A percentile compares a stretch with the other conserved stretches of the same genome.
These are phyloP conservation scores for Pampusana beccarii DNA, from an alignment of 2,113 vertebrate species.

Conservation along the genomic window DNA sequence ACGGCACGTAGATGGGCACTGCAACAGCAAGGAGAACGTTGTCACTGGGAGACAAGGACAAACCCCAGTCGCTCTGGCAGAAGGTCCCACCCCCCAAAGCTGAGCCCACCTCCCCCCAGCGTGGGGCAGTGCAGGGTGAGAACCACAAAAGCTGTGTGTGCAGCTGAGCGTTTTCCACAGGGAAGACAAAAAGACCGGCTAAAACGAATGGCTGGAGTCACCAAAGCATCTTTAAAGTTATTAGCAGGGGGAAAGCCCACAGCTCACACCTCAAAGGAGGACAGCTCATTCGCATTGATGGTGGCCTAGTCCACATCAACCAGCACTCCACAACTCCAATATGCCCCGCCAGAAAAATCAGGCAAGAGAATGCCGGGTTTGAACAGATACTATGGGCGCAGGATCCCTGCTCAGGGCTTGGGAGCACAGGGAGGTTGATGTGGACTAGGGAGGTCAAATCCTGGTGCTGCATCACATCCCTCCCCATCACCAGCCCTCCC, in stretches of 20 bases:
- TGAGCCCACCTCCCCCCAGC: background rate
- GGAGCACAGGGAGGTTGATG: fast-evolving
- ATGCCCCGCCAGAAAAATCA: background rate
- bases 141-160: background rate
- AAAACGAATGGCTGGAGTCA: background rate
- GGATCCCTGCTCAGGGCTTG: background rate
- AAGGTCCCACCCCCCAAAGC: background rate
- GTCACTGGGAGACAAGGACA: background rate
- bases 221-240: background rate
- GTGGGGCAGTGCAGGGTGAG: background rate
- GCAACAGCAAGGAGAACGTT: slow-evolving; percentile 10
- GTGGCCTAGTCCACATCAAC: background rate
- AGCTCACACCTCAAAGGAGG: background rate
- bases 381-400: background rate
- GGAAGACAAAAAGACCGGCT: background rate
- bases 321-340: background rate
- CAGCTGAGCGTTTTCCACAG: background rate
- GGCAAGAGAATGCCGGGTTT: background rate
- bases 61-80: background rate
- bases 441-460: fast-evolving
- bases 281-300: fast-evolving
- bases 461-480: background rate
- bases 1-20: slow-evolving; percentile 98
- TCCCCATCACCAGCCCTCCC: background rate
- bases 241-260: background rate